Evolutionary conservation across 2,797 vertebrate species (phyloP), one percentile per base, ranked within the genome.

Genomic region (Melanotaenia nigrans): DNA sequence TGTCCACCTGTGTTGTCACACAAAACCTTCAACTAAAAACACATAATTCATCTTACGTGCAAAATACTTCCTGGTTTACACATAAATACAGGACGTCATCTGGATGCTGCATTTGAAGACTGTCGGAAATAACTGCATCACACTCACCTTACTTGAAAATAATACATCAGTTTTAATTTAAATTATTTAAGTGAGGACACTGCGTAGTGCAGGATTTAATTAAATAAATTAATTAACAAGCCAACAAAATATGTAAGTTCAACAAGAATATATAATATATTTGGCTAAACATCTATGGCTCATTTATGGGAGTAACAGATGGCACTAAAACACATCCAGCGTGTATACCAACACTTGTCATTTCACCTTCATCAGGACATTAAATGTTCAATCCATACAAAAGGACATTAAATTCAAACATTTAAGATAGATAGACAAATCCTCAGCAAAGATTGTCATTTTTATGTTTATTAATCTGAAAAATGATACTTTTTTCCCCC

Each of bases 21-120:
- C 16, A 14, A 12, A 42, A 53, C 4, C 68, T 33, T 5, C 4
- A 30, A 4, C 51, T 16, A 11, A 4, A 1, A 2, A 4, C 16
- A 35, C 20, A 32, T 5, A n/a, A 7, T n/a, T 20, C 22, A 4
- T 47, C 6, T 8, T 16, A 55, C 30, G 14, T 38, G 13, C 33
- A 2, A n/a, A 25, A 13, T 30, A 73, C 80, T 90, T 92, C 90
- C 92, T 47, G 71, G 3, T 81, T 54, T 22, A n/a, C 3, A 9
- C 64, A 62, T 64, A 35, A 77, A 84, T 35, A 81, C 35, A 4
- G 47, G 71, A 87, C 89, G 88, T 87, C 60, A 81, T 9, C 5
- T 1, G 0, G 0, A 10, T 59, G 79, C 1, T 66, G 36, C 78
- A 1, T 90, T 90, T 59, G 47, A 0, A 8, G 54, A 3, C 57